Evolutionary conservation across 92 coral and sea anemone species (phyloP).

Genomic region (Heliopora coerulea): DNA sequence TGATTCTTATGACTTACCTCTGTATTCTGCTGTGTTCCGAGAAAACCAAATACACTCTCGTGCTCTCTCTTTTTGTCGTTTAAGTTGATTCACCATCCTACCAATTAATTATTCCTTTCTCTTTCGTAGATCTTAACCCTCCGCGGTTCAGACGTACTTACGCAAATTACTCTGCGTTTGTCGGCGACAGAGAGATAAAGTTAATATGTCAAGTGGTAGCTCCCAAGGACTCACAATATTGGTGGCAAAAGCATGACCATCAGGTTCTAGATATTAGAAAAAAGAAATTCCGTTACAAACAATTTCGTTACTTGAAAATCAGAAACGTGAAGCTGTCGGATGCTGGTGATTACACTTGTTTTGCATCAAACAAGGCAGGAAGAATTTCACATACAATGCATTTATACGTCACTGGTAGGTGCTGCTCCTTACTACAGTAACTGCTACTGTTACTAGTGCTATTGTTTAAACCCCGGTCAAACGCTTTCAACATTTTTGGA

Average conservation of each 20-base stretch:
- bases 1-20: no score
- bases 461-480: no score
- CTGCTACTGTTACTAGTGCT: no score
- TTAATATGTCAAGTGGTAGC: not conserved
- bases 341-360: conserved; percentile 67
- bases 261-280: not conserved
- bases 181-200: not conserved
- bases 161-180: not conserved
- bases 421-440: no score
- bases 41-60: no score
- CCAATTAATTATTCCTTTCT: no score
- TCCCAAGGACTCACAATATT: not conserved
- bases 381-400: conserved; percentile 44
- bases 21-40: no score
- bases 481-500: no score
- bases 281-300: not conserved
- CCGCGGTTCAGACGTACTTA: not conserved
- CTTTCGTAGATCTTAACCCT: not conserved
- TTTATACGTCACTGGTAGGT: conserved; percentile 62
- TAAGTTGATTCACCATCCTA: no score
- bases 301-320: conserved; percentile 49
- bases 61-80: no score
- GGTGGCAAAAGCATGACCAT: conserved; percentile 8
- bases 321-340: conserved; percentile 36
- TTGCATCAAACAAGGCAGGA: conserved; percentile 55